Base-by-base conservation (phyloP, 2,888 invertebrate species). In the Phrixothrix hirtus region DNA sequence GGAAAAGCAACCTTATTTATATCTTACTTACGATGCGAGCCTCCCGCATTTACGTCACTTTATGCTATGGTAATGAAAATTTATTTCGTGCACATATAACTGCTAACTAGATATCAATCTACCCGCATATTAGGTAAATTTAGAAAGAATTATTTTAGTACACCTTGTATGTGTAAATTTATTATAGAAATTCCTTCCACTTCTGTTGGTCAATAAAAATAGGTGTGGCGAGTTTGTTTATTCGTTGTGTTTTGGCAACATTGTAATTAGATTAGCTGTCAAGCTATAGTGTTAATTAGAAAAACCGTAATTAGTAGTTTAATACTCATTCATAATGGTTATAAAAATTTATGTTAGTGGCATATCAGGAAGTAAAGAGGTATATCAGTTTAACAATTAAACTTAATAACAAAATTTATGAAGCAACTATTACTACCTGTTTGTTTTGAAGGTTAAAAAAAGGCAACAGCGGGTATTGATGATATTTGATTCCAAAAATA, bases 361-460 rank as follows among this genome's bases (percentile, higher is more conserved):
- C 72, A 92, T 92, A 80, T 93, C 92, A 72, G 93, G 92, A 71
- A 93, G 92, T 77, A 92, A 94, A 81, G 93, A 94, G 88, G 93
- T 92, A 80, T 83, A 84, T 79, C n/a, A 10, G 15, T 10, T 27
- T n/a, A n/a, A n/a, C n/a, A n/a, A n/a, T n/a, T n/a, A n/a, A n/a
- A n/a, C n/a, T n/a, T n/a, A n/a, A n/a, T n/a, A n/a, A n/a, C n/a
- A n/a, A n/a, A n/a, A n/a, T 54, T 58, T 21, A 21, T 21, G 21
- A 5, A 21, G 21, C n/a, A n/a, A 21, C 21, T 21, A 21, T 27
- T 45, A 51, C 56, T 53, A 56, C 52, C 37, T 44, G 42, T 53
- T 56, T 58, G 27, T 37, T 58, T 55, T 56, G 41, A 42, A 97
- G 97, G 92, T 97, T 61, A 95, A 95, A 78, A 97, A 96, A 77